These are phyloP conservation scores for Protosalanx chinensis DNA, from an alignment of 2,797 vertebrate species.

Conservation along the genomic window DNA sequence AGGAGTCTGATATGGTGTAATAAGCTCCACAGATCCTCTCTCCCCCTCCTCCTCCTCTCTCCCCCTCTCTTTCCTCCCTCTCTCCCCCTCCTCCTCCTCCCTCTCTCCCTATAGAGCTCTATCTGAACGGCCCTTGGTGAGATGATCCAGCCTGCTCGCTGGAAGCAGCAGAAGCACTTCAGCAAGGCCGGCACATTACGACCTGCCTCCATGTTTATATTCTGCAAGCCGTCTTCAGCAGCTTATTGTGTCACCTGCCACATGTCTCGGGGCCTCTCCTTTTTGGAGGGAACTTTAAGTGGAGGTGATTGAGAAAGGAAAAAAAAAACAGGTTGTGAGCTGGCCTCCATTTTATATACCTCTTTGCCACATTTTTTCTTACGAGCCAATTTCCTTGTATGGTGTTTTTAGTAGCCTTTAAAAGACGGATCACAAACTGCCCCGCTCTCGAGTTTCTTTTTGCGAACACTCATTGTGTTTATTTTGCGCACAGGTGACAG, in stretches of 20 bases:
- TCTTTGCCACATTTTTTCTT: neutral
- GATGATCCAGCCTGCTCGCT: neutral
- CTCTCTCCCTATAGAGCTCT: neutral
- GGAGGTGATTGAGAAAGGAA: too few relatives aligned
- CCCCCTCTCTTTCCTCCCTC: neutral
- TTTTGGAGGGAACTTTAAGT: neutral
- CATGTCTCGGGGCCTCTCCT: too few relatives aligned
- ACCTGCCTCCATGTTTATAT: constrained; percentile 1
- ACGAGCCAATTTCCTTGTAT: neutral
- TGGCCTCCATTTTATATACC: neutral
- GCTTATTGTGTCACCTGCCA: neutral
- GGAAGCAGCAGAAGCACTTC: neutral
- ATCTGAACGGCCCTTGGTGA: neutral
- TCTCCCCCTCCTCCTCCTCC: neutral
- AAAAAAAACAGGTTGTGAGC: neutral
- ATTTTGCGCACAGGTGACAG: neutral
- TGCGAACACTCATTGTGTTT: neutral
- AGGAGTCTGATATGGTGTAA: neutral
- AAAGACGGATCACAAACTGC: neutral
- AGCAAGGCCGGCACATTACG: neutral
- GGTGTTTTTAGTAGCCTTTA: neutral
- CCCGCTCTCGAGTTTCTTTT: neutral
- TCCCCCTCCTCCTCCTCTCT: too few relatives aligned
- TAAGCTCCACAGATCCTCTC: neutral
- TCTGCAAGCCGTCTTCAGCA: neutral